Conservation (phyloP, 2,888 invertebrate genomes). For the Strigamia maritima region DNA sequence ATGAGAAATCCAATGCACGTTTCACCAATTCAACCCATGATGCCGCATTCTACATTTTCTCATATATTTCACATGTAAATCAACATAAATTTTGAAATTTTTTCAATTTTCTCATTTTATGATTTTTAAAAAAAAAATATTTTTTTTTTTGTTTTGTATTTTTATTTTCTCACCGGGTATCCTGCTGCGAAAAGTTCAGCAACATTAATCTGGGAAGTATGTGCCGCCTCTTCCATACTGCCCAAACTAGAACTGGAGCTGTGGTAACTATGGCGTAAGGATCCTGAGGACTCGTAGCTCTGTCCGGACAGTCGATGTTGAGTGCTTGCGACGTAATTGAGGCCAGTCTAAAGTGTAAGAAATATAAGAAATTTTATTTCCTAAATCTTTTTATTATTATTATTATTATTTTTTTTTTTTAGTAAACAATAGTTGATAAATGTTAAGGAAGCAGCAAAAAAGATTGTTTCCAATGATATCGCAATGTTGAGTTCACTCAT, state of each 20-base stretch:
- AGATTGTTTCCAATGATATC: not conserved
- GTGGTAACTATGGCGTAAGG: conserved; percentile 53
- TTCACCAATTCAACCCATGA: not conserved
- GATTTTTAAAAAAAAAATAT: not conserved
- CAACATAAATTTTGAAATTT: not conserved
- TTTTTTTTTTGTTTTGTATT: not conserved
- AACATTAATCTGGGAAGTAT: conserved; percentile 49
- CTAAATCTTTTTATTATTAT: too few relatives aligned
- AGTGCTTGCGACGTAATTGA: conserved; percentile 38
- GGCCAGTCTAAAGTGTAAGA: conserved; percentile 39
- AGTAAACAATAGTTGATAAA: too few relatives aligned
- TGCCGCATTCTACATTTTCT: not conserved
- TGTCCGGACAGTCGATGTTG: conserved; percentile 52
- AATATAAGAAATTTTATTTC: not conserved
- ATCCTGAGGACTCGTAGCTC: conserved; percentile 52
- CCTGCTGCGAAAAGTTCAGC: conserved; percentile 61
- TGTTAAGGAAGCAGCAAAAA: not conserved
- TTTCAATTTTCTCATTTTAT: not conserved
- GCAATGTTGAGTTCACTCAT: not conserved
- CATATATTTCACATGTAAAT: not conserved
- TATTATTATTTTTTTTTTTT: too few relatives aligned
- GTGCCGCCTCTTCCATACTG: conserved; percentile 55
- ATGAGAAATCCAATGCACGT: not conserved
- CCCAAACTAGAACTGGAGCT: conserved; percentile 54
- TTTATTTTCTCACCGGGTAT: conserved; percentile 60